Conservation (phyloP, 2,797 vertebrate species). For the Hypotaenidia okinawae region DNA sequence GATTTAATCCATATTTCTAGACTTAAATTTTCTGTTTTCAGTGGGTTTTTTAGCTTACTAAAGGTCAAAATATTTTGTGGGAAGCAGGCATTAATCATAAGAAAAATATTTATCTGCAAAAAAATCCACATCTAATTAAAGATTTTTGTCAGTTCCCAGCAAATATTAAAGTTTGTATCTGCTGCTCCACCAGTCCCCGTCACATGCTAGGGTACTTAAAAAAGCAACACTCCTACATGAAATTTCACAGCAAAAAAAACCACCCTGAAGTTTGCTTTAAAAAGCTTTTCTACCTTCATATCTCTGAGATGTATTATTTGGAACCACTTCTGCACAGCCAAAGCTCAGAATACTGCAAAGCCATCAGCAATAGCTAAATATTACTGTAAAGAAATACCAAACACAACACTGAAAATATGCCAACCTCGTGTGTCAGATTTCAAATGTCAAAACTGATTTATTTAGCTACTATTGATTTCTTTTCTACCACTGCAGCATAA, state of each 20-base stretch:
- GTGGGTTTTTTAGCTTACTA: neutral
- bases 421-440: neutral
- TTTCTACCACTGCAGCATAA: neutral
- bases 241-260: neutral
- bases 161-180: neutral
- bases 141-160: neutral
- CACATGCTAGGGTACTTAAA: slow-evolving; percentile 39
- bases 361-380: neutral
- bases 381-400: neutral
- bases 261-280: neutral
- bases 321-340: neutral
- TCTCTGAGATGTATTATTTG: neutral
- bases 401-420: neutral
- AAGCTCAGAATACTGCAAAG: neutral
- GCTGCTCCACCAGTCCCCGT: neutral
- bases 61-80: neutral
- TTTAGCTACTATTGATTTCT: neutral
- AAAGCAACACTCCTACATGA: slow-evolving; percentile 49
- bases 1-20: neutral
- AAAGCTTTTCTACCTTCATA: neutral
- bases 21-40: neutral
- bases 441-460: slow-evolving; percentile 16
- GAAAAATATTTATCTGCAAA: neutral
- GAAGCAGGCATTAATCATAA: neutral
- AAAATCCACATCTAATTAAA: neutral